Conservation (phyloP, 1,140 invertebrate genomes). For the Sesamia nonagrioides region DNA sequence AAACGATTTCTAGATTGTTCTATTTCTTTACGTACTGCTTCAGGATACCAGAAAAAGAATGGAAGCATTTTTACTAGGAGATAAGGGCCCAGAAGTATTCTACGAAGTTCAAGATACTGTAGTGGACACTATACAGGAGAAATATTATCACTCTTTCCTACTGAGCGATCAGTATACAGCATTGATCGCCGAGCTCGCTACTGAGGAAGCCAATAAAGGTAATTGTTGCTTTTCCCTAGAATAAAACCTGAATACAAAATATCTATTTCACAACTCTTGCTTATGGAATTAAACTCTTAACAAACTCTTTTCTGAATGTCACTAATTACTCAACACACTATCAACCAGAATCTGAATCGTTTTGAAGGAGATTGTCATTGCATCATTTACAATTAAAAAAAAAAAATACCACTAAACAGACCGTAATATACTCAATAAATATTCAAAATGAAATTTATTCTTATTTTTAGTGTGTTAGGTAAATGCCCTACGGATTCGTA, state of each 20-base stretch:
- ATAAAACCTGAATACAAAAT: neutral
- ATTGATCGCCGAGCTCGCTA: constrained; percentile 91
- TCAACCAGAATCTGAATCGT: too few species aligned
- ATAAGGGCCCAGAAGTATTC: constrained; percentile 96
- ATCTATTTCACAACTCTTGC: too few species aligned
- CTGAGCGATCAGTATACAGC: constrained; percentile 95
- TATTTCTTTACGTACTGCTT: constrained; percentile 44
- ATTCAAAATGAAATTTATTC: too few species aligned
- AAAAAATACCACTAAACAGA: too few species aligned
- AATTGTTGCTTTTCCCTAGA: neutral
- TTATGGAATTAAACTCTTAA: too few species aligned
- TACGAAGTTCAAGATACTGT: constrained; percentile 95
- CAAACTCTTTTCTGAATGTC: too few species aligned
- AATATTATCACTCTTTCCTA: constrained; percentile 96
- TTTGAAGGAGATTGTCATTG: too few species aligned
- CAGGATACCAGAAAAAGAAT: constrained; percentile 92
- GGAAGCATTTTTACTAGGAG: constrained; percentile 95
- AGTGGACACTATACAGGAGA: constrained; percentile 93
- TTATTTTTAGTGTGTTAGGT: constrained; percentile 46
- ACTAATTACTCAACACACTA: too few species aligned
- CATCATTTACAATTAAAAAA: too few species aligned
- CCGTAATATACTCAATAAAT: too few species aligned
- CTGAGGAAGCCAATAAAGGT: constrained; percentile 89
- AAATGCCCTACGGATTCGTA: too few species aligned
- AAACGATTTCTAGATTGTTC: too few species aligned